Evolutionary conservation across 2,113 vertebrate genomes (phyloP), one percentile per base, ranked within the genome.

Genomic region (Silurus meridionalis): DNA sequence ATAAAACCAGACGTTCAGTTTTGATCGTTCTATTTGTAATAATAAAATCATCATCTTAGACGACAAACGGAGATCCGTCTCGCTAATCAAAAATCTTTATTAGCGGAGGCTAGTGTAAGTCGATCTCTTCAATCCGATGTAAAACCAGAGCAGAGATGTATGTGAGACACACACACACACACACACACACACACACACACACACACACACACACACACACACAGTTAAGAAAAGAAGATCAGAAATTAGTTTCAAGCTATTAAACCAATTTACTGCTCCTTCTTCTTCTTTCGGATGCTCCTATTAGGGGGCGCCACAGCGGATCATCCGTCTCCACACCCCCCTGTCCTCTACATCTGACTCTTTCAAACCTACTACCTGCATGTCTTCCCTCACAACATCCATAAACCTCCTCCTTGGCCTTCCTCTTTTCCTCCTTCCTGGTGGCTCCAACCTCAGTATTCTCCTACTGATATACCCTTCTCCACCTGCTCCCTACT

Each of bases 71-170:
- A 74, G 71, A 74, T 74, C 71, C 71, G 48, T 74, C 71, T 52
- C 48, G 71, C 71, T 74, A 74, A 74, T 74, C 71, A 74, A 52
- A 74, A 74, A 74, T 74, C 71, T 74, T 74, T 74, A 23, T 23
- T 52, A 74, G 23, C 71, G 11, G 1, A 74, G 19, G 48, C 19
- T 52, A 74, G 52, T 52, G 71, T 5, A 52, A 55, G 57, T 69
- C 23, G 28, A 85, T 85, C 50, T 6, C 23, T 53, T 28, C 60
- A 60, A 46, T 83, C 74, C 74, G 74, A 50, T 77, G 50, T 6
- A 48, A 48, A 74, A 74, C 94, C 87, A 85, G 95, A 94, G 95
- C 94, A 93, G 88, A 87, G 92, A 93, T 90, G 79, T 63, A 82
- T 91, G 7, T 37, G 28, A 21, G 25, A 55, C 46, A 28, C 81